phyloP scores from a whole-genome alignment of 2,113 vertebrate species.

The Jaculus jaculus region DNA sequence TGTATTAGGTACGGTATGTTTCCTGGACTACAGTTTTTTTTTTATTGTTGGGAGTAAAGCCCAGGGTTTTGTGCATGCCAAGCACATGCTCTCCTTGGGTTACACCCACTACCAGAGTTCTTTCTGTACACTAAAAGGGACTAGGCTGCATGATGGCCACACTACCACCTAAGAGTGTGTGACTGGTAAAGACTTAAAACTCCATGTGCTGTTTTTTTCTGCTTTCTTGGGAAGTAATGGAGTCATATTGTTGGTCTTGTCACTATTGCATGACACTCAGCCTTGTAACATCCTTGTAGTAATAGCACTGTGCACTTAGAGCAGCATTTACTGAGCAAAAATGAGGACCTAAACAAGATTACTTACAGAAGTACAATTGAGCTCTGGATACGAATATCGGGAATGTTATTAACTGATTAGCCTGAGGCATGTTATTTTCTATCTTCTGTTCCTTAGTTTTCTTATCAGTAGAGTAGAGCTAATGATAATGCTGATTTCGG shows the following conservation, averaged over 20 bases:
- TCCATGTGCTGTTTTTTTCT: neutral
- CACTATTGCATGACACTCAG: neutral
- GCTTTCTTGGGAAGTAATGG: neutral
- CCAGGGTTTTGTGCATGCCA: neutral
- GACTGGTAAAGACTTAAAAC: neutral
- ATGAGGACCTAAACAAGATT: neutral
- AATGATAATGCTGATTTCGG: neutral
- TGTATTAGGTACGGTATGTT: fast-evolving
- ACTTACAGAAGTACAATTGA: neutral
- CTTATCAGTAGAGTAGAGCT: neutral
- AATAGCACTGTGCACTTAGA: neutral
- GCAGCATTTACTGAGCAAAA: neutral
- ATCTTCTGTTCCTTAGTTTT: neutral
- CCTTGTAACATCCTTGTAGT: neutral
- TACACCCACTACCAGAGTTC: neutral
- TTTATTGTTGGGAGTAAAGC: neutral
- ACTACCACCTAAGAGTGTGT: neutral
- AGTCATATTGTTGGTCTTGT: neutral
- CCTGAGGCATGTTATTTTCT: neutral
- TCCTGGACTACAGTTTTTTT: neutral
- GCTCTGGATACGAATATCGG: neutral
- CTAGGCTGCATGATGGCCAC: neutral
- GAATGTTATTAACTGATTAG: neutral
- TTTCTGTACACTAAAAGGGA: neutral
- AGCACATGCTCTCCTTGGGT: neutral